Evolutionary conservation across 2,888 invertebrate species (phyloP).

Genomic region (Perdita meconis): DNA sequence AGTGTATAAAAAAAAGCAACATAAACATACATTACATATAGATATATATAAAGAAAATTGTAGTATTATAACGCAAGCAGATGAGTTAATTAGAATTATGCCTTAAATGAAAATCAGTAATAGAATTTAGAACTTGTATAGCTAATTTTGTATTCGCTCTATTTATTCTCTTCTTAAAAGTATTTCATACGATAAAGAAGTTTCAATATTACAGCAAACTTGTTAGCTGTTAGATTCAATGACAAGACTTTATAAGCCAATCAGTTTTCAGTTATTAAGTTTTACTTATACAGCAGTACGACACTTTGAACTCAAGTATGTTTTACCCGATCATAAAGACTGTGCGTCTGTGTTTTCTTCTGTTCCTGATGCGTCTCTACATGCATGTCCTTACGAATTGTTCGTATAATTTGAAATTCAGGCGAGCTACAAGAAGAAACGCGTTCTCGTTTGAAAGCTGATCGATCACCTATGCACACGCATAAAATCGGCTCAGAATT

Average conservation of each 20-base stretch:
- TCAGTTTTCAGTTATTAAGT: slow-evolving; percentile 27
- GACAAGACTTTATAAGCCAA: slow-evolving; percentile 25
- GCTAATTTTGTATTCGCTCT: slow-evolving; percentile 80
- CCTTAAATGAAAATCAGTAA: slow-evolving; percentile 65
- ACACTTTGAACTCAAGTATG: slow-evolving; percentile 11
- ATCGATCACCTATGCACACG: slow-evolving; percentile 56
- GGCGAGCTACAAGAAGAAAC: slow-evolving; percentile 3
- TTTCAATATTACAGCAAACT: slow-evolving; percentile 30
- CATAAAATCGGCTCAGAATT: slow-evolving; percentile 42
- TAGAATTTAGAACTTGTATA: slow-evolving; percentile 77
- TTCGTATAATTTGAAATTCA: slow-evolving; percentile 21
- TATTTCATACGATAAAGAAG: slow-evolving; percentile 49
- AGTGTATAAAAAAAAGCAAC: slow-evolving; percentile 45
- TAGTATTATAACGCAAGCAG: slow-evolving; percentile 58
- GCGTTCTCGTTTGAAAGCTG: slow-evolving; percentile 40
- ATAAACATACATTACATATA: too few species aligned
- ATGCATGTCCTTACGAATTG: slow-evolving; percentile 27
- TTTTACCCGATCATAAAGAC: slow-evolving; percentile 11
- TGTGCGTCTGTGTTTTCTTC: slow-evolving; percentile 18
- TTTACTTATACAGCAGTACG: slow-evolving; percentile 11
- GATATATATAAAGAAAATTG: slow-evolving; percentile 48
- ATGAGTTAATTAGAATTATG: slow-evolving; percentile 55
- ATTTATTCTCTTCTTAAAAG: slow-evolving; percentile 73
- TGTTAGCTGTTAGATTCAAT: slow-evolving; percentile 12
- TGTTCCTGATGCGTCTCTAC: slow-evolving; percentile 16